Percentiles rank a stretch among this genome's conserved stretches.
These are phyloP conservation scores for human DNA, from an alignment of 2,113 vertebrate species.

Conservation along the genomic window DNA sequence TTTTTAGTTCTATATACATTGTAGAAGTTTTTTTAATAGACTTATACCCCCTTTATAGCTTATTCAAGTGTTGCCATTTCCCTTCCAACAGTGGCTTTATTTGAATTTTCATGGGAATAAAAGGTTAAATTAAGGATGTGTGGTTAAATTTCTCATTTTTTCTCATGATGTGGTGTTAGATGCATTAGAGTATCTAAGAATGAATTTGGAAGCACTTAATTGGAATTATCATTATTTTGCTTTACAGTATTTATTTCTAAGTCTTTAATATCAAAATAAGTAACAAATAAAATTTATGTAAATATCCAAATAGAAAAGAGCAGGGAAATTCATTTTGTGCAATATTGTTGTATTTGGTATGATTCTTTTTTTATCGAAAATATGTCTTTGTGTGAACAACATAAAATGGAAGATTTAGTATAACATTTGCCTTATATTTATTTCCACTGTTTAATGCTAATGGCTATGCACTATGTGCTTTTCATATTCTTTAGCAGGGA, in stretches of 20 bases:
- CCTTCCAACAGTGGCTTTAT: background rate
- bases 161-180: background rate
- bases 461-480: background rate
- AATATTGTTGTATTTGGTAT: background rate
- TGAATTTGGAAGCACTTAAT: background rate
- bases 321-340: background rate
- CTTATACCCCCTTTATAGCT: background rate
- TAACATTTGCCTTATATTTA: slow-evolving; percentile 27
- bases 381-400: background rate
- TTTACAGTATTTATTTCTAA: background rate
- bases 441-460: slow-evolving; percentile 28
- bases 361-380: slow-evolving; percentile 33
- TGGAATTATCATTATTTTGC: background rate
- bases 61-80: background rate
- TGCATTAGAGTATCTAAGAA: background rate
- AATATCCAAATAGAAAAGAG: background rate
- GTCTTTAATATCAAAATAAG: background rate
- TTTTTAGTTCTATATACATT: no score
- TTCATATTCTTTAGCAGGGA: slow-evolving; percentile 31
- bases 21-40: no score
- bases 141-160: background rate
- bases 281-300: background rate
- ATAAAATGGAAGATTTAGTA: slow-evolving; percentile 34
- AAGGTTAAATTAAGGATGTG: background rate
- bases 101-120: background rate